Evolutionary conservation across 2,797 vertebrate species (phyloP).

Genomic region (Myiotriccus ornatus): DNA sequence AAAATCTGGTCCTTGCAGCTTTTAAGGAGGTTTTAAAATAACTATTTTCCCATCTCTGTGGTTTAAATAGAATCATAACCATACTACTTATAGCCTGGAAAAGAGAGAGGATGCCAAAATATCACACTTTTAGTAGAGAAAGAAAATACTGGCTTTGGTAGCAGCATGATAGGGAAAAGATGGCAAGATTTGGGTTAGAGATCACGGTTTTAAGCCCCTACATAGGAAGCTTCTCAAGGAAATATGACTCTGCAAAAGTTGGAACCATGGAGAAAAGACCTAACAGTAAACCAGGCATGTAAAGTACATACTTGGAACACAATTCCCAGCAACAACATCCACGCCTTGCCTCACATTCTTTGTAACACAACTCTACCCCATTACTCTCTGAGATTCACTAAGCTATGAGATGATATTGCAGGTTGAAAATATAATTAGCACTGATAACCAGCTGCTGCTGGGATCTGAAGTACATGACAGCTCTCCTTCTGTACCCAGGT

Average conservation of each 20-base stretch:
- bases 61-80: slow-evolving; percentile 53
- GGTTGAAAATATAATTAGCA: not conserved
- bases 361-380: not conserved
- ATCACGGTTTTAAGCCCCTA: not conserved
- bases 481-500: not conserved
- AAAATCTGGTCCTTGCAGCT: slow-evolving; percentile 36
- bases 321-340: not conserved
- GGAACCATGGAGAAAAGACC: not conserved
- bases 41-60: slow-evolving; percentile 24
- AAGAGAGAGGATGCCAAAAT: slow-evolving; percentile 40
- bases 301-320: not conserved
- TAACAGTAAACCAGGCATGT: not conserved
- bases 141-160: slow-evolving; percentile 19
- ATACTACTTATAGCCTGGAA: slow-evolving; percentile 55
- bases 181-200: not conserved
- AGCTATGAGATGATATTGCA: not conserved
- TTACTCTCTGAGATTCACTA: not conserved
- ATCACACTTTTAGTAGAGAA: slow-evolving; percentile 47
- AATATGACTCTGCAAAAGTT: not conserved
- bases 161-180: not conserved
- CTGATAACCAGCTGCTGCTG: not conserved
- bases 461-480: not conserved
- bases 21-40: slow-evolving; percentile 57
- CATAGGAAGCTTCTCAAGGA: not conserved
- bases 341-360: not conserved